Evolutionary conservation across 2,888 invertebrate species (phyloP).

Genomic region (Laspeyria flexula): DNA sequence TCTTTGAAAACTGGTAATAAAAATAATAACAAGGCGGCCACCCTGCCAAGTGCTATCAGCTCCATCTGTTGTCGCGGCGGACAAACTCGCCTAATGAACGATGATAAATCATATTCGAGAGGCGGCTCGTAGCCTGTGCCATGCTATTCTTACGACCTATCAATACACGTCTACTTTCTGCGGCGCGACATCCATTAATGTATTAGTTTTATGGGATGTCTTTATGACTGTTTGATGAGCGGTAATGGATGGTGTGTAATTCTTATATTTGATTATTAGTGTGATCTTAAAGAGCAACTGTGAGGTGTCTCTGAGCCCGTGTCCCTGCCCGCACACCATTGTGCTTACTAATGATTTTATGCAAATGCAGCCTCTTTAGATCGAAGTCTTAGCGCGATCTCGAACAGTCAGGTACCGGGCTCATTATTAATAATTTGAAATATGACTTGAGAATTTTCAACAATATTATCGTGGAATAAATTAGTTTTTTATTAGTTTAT

Average conservation of each 20-base stretch:
- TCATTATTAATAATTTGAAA: conserved; percentile 85
- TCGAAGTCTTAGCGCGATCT: conserved; percentile 86
- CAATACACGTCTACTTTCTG: conserved; percentile 38
- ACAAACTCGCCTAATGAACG: conserved; percentile 87
- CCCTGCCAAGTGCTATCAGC: conserved; percentile 87
- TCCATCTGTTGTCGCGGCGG: conserved; percentile 86
- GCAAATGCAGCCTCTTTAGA: conserved; percentile 86
- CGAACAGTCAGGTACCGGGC: conserved; percentile 84
- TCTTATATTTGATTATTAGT: conserved; percentile 40
- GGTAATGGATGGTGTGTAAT: conserved; percentile 49
- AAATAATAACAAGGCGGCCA: conserved; percentile 86
- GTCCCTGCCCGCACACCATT: conserved; percentile 84
- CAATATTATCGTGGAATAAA: conserved; percentile 69
- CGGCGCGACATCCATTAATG: conserved; percentile 53
- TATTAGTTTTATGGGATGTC: neutral
- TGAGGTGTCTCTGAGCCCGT: conserved; percentile 79
- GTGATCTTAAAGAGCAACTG: conserved; percentile 69
- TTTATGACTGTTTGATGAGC: neutral
- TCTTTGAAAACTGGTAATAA: conserved; percentile 85
- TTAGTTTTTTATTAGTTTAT: conserved; percentile 69
- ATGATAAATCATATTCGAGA: conserved; percentile 87
- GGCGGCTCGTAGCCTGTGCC: conserved; percentile 75
- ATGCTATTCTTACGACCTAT: conserved; percentile 62
- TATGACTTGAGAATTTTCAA: conserved; percentile 80
- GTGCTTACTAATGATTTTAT: conserved; percentile 87